phyloP scores from a whole-genome alignment of 2,797 vertebrate species.

The Pogonophryne albipinna region DNA sequence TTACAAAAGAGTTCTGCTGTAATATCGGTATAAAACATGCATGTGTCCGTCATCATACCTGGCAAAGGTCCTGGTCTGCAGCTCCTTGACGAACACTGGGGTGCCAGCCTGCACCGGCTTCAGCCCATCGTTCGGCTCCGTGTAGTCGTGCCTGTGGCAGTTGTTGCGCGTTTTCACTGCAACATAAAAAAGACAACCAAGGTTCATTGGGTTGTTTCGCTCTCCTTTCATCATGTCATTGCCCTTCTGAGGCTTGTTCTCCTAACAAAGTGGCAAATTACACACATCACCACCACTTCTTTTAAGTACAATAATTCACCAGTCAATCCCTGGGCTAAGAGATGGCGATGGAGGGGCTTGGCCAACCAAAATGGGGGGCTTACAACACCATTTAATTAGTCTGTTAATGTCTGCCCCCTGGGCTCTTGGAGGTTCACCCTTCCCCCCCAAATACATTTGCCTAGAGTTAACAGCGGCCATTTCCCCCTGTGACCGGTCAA shows the following conservation, averaged over 20 bases:
- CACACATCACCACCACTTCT: conserved; percentile 38
- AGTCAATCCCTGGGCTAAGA: conserved; percentile 37
- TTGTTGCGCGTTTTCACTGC: conserved; percentile 97
- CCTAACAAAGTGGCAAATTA: conserved; percentile 43
- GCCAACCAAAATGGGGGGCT: conserved; percentile 62
- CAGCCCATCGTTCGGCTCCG: conserved; percentile 91
- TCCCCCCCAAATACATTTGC: conserved; percentile 31
- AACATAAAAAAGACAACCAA: conserved; percentile 33
- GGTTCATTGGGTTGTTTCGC: not conserved
- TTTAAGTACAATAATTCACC: conserved; percentile 36
- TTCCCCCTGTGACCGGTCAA: conserved; percentile 35
- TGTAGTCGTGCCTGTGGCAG: conserved; percentile 98
- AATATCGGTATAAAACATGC: too few species aligned
- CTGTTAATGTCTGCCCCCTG: conserved; percentile 66
- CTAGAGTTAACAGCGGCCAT: conserved; percentile 31
- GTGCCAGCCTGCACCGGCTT: conserved; percentile 97
- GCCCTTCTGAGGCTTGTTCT: conserved; percentile 7
- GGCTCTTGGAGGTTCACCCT: conserved; percentile 46
- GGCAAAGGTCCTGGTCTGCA: conserved; percentile 90
- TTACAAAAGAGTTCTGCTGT: too few species aligned
- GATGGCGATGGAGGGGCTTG: conserved; percentile 34
- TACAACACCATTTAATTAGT: conserved; percentile 75
- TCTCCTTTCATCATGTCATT: conserved; percentile 4
- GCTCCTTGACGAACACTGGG: conserved; percentile 90
- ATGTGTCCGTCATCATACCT: conserved; percentile 72